These are phyloP conservation scores for Vidua chalybeata DNA, from an alignment of 2,113 vertebrate species.

Conservation along the genomic window DNA sequence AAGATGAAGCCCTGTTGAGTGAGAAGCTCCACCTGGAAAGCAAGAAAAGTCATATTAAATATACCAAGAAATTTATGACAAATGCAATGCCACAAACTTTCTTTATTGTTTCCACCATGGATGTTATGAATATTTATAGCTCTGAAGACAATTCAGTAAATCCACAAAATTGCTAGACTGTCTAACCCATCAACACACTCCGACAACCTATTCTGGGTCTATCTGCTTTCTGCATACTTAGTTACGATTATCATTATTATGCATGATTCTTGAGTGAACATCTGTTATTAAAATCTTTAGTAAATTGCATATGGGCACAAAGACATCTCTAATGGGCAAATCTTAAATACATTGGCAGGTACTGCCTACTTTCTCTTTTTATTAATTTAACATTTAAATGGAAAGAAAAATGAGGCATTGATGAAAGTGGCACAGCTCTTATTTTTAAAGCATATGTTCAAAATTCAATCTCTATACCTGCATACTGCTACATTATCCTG, in stretches of 20 bases:
- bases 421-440: background rate
- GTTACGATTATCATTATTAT: slow-evolving; percentile 19
- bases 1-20: background rate
- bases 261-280: background rate
- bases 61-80: background rate
- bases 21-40: background rate
- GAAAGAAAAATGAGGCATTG: background rate
- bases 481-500: background rate
- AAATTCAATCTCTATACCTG: background rate
- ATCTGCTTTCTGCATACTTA: background rate
- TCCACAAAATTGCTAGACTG: slow-evolving; percentile 32
- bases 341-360: background rate
- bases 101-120: background rate
- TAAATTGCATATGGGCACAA: background rate
- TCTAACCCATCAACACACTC: slow-evolving; percentile 22
- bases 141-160: slow-evolving; percentile 33
- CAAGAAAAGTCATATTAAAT: background rate
- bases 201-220: background rate
- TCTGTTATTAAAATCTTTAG: slow-evolving; percentile 33
- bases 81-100: background rate
- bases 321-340: background rate
- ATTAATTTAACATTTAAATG: background rate
- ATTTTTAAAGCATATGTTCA: background rate
- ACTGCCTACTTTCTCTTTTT: background rate
- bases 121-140: slow-evolving; percentile 56